These are phyloP conservation scores for Sinocyclocheilus anshuiensis DNA, from an alignment of 2,113 vertebrate genomes.

Conservation along the genomic window DNA sequence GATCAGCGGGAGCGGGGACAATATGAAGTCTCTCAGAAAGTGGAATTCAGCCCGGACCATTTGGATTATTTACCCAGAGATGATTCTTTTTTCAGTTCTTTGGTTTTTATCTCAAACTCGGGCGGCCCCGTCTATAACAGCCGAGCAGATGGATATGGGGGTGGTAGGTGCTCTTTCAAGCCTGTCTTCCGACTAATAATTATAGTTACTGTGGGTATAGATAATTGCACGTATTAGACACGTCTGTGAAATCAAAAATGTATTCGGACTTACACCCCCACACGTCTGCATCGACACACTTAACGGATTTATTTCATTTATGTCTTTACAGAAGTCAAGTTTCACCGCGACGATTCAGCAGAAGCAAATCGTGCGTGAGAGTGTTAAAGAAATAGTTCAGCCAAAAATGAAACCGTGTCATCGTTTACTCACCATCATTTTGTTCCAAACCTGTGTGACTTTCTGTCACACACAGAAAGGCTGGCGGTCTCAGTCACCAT, in stretches of 20 bases:
- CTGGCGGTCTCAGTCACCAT: not conserved
- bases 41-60: conserved; percentile 57
- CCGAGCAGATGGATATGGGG: conserved; percentile 83
- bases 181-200: conserved; percentile 9
- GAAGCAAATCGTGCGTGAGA: not conserved
- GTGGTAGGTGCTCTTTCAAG: conserved; percentile 81
- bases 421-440: not conserved
- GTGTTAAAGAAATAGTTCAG: not conserved
- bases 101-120: conserved; percentile 65
- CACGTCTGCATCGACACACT: not conserved
- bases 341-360: not conserved
- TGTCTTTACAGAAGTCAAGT: conserved; percentile 30
- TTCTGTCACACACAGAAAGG: not conserved
- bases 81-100: conserved; percentile 69
- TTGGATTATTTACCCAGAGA: conserved; percentile 71
- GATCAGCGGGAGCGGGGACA: conserved; percentile 65
- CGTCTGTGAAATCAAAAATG: not conserved
- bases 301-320: not conserved
- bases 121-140: conserved; percentile 74
- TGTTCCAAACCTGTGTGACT: conserved; percentile 7
- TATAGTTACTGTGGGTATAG: not conserved
- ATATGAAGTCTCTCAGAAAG: conserved; percentile 59
- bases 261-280: not conserved
- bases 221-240: conserved; percentile 9
- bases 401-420: not conserved